Conservation (phyloP, 2,113 vertebrate species). For the Rallus limicola region DNA sequence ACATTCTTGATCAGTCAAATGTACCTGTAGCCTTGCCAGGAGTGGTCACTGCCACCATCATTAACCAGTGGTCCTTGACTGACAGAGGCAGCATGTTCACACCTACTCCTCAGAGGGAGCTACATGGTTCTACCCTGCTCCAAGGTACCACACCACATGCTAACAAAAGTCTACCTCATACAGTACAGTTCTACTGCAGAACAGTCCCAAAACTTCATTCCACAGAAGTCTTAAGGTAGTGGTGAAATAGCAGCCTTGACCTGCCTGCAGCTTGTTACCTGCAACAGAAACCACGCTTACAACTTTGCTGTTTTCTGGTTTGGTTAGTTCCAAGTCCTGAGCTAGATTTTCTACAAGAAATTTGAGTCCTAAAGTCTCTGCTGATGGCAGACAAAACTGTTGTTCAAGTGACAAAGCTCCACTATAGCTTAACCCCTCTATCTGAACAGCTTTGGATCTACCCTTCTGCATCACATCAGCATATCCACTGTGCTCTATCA, state of each 20-base stretch:
- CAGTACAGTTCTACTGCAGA: not conserved
- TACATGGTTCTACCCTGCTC: accelerated
- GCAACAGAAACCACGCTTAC: not conserved
- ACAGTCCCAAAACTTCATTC: not conserved
- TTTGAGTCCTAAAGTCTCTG: not conserved
- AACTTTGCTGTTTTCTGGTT: not conserved
- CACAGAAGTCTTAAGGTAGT: not conserved
- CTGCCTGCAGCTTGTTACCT: not conserved
- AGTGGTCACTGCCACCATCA: not conserved
- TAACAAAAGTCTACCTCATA: not conserved
- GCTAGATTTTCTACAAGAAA: not conserved
- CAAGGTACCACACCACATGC: not conserved
- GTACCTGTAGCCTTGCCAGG: not conserved
- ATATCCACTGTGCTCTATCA: accelerated
- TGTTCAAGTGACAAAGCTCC: not conserved
- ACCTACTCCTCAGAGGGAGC: not conserved
- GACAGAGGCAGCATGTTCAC: not conserved
- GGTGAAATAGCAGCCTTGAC: not conserved
- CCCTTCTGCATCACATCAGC: not conserved
- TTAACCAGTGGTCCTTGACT: not conserved
- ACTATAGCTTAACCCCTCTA: not conserved
- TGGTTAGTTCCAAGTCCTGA: not conserved
- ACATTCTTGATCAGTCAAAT: not conserved
- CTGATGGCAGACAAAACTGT: not conserved
- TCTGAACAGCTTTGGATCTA: not conserved